Base-by-base conservation (phyloP, 2,888 invertebrate genomes). In the Meghimatium bilineatum region DNA sequence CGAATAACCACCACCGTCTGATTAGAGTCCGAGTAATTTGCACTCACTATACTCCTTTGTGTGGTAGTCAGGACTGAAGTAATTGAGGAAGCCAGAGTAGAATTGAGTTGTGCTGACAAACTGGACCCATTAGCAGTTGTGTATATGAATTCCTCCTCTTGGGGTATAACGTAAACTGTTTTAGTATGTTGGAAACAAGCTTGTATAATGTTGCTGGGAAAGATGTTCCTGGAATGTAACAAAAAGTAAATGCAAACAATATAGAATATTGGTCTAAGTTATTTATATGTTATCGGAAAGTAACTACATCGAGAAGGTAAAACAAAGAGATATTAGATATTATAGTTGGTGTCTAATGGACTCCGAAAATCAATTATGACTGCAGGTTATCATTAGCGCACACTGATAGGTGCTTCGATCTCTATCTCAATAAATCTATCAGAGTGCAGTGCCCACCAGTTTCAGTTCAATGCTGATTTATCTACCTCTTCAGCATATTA, bases 131-230 rank as follows among this genome's bases (percentile, higher is more conserved):
- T 83, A 14, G 44, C 36, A 8, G 32, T 26, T 20, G 72, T 79
- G 17, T 56, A 67, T 26, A 84, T 84, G 38, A 66, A 84, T 17
- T 87, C 87, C 8, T 85, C 82, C 1, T 67, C 60, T 10, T 84
- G 49, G 5, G 80, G 72, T 0, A 87, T 81, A 60, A 72, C 85
- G 88, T 95, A 95, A 20, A 94, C 93, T 3, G 95, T 95, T 88
- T 94, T 94, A 34, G 94, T 94, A 91, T 95, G 95, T 87, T 95
- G 94, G 90, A 95, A 95, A 87, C 95, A 95, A 12, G 95, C 95
- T 90, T 95, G 95, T 49, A 95, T 93, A 87, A 95, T 91, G 89
- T 95, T 95, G 88, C 95, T 95, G 12, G 95, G 95, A 87, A 95
- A 94, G 94, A 95, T 86, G 76, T 87, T 87, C 63, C 86, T 87